Evolutionary conservation across 2,888 invertebrate genomes (phyloP), one percentile per base, ranked within the genome.

Genomic region (Allophyes oxyacanthae): DNA sequence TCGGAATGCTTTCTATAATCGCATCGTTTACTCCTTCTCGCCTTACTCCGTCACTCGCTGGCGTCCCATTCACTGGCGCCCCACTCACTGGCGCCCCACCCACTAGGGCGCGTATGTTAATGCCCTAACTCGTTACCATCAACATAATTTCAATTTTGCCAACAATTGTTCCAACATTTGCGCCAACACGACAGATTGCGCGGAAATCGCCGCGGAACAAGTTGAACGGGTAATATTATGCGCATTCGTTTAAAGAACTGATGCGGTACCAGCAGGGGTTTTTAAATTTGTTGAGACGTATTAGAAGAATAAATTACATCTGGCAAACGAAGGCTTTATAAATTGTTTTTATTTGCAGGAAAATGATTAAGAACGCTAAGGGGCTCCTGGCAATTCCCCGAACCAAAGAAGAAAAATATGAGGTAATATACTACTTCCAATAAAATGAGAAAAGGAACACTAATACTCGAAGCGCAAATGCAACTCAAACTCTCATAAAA

Each of bases 141-240:
- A 43, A 33, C 48, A 45, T 53, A 36, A 62, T 70, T 61, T 48
- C 26, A 46, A 53, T 57, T 46, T 42, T 42, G n/a, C 34, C 32
- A 51, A 15, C 44, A 64, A 13, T 30, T 37, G 28, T n/a, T 6
- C 41, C 38, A 60, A 40, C 13, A 36, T 61, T 41, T 42, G 33
- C 41, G 6, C 14, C 43, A 59, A 44, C 36, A 6, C n/a, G 14
- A 14, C 37, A 20, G 20, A 10, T 38, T 40, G 20, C 32, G 56
- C 42, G 5, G 38, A 32, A 44, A 36, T 41, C 14, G 40, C 11
- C 54, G 14, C 10, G 2, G 25, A 48, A 48, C 36, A 46, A 64
- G 33, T 50, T 15, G 38, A 38, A 36, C 42, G 45, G 10, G 33
- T 60, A 57, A 71, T 63, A 15, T 14, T 54, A 60, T 63, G 66